Evolutionary conservation across 2,113 vertebrate genomes (phyloP), one percentile per base, ranked within the genome.

Genomic region (Percopsis transmontana): DNA sequence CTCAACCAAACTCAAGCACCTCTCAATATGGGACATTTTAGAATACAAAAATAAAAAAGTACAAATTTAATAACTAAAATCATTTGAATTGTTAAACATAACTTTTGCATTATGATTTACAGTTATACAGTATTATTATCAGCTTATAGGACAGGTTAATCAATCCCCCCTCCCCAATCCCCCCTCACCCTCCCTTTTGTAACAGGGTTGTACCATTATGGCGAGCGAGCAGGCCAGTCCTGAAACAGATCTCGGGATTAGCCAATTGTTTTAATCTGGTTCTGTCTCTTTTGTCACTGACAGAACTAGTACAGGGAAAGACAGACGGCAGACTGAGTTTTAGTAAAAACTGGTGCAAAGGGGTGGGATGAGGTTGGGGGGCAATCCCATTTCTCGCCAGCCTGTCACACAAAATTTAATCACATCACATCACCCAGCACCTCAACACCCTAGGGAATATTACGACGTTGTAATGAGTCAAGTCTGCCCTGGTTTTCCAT

Each of bases 231-330:
- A 6, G 52, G 18, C 23, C 55, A 38, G 45, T 11, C 0, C 56
- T 79, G 69, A 67, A 76, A 74, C 52, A 68, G 62, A 80, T 86
- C 44, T 66, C 55, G 20, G 76, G 82, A 87, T 87, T 87, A 87
- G 38, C 5, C 61, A 72, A 83, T 74, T 74, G 72, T 76, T 83
- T 82, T 80, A 84, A 83, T 85, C 79, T 72, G 77, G 56, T 68
- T 83, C 67, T 63, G 44, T 54, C 72, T 65, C 72, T 61, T 10
- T 48, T 55, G 40, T 58, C 66, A 45, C 62, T 56, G 15, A 50
- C n/a, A 63, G 39, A 42, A 21, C 66, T 63, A 19, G 50, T 69
- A 62, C 55, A 42, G 57, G 19, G 10, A 73, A 74, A 85, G 77
- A 77, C 80, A 84, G 83, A 85, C 83, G 81, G 77, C n/a, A n/a